Evolutionary conservation across 2,888 invertebrate genomes (phyloP), one percentile per base, ranked within the genome.

Genomic region (Oligia latruncula): DNA sequence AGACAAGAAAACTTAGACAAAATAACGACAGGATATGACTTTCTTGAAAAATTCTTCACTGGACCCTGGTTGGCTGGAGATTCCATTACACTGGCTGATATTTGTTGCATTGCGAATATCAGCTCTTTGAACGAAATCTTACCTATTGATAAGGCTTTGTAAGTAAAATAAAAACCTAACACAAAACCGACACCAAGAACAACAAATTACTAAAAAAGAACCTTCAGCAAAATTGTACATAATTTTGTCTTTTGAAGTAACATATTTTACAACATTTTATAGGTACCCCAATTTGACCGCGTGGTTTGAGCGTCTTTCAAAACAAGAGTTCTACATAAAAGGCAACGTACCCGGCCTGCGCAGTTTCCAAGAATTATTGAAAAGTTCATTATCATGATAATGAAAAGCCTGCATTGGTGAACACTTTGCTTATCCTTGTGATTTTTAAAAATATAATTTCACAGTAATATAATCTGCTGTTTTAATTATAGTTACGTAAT

Each of bases 31-130:
- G 93, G 90, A 0, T 95, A 94, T 77, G 91, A 87, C 0, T 91
- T 94, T 58, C 75, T 97, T 13, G 97, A 98, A 62, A 96, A 93
- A 60, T 97, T 96, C 86, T 92, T 98, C 5, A 94, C 94, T 1
- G 94, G 94, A 9, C 90, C 95, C 13, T 98, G 97, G 95, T 93
- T 97, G 43, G 97, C 97, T 29, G 98, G 98, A 1, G 95, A 97
- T 66, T 91, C 95, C 62, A 79, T 97, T 40, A 98, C 98, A 0
- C 92, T 98, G 43, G 98, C 98, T 29, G 98, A 98, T 88, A 95
- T 97, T 73, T 95, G 97, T 82, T 95, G 97, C 62, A 95, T 95
- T 4, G 95, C 97, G 20, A 95, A 96, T 17, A 94, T 98, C 43
- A 97, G 97, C 84, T 93, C 97, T 0, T 90, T 97, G 83, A 91